Percentiles rank a stretch among this genome's conserved stretches.
phyloP scores from a whole-genome alignment of 2,888 invertebrate genomes.

The Ichneumoninae sp. region DNA sequence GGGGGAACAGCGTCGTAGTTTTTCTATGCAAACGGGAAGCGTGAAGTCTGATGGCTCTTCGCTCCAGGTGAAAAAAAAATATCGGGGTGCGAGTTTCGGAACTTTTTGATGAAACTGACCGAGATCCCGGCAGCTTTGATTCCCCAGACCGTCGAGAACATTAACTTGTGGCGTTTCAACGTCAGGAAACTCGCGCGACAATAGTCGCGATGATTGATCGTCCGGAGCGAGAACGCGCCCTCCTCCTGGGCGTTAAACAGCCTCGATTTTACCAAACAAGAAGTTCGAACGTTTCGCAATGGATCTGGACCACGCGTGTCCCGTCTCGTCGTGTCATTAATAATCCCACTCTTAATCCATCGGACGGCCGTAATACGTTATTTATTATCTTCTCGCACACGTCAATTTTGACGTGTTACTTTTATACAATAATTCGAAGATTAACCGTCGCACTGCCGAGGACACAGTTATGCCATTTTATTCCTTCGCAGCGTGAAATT shows the following conservation, averaged over 20 bases:
- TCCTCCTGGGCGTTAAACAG: constrained; percentile 36
- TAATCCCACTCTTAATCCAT: constrained; percentile 55
- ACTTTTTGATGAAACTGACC: constrained; percentile 19
- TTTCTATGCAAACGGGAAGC: constrained; percentile 21
- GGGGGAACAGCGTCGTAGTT: neutral
- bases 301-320: constrained; percentile 62
- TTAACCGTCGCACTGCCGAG: neutral
- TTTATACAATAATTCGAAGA: neutral
- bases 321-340: constrained; percentile 53
- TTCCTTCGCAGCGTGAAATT: neutral
- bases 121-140: neutral
- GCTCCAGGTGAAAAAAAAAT: neutral
- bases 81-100: neutral
- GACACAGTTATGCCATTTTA: no score
- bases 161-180: constrained; percentile 8
- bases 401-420: constrained; percentile 30
- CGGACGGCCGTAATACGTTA: constrained; percentile 14
- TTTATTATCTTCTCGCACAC: constrained; percentile 34
- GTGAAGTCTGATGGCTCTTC: constrained; percentile 39
- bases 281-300: constrained; percentile 44
- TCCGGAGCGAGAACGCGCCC: constrained; percentile 55
- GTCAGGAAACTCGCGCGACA: constrained; percentile 48
- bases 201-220: constrained; percentile 64
- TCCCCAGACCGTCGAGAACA: neutral
- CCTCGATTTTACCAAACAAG: constrained; percentile 2